Evolutionary conservation across 1,140 invertebrate species (phyloP), one percentile per base, ranked within the genome.

Genomic region (Cotesia typhae): DNA sequence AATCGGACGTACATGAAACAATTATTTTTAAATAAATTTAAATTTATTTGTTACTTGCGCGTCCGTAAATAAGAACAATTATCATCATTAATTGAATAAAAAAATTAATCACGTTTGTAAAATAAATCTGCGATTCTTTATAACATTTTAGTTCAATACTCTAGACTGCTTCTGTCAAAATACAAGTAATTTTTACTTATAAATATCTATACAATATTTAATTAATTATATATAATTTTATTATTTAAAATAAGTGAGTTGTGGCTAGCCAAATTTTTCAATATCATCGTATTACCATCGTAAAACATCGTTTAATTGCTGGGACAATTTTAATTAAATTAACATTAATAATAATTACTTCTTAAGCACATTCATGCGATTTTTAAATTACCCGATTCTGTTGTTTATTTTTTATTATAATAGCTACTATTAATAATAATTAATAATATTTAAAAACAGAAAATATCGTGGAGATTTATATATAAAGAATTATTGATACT

Each of bases 381-480:
- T 36, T 63, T 63, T 36, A 12, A 57, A n/a, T 28, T 28, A 47
- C 41, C 10, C 41, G 41, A 47, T 47, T 47, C 20, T 63, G 7
- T 63, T 63, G 20, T 65, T 38, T 65, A 35, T 65, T 65, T 63
- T 38, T 64, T 64, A 35, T 65, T 28, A 61, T 28, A 6, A 20
- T 57, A 47, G 10, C 10, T 47, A 47, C 10, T 9, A 47, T 47
- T 47, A 47, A 6, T 47, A 9, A 2, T 47, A 47, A 6, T 47
- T 47, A 47, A 6, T 47, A 10, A 57, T 65, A 64, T 71, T 71
- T 64, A 37, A 41, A 53, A 52, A 36, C n/a, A 52, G 9, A 36
- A 37, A 71, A 60, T 53, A 60, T 53, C 60, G 60, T 63, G 61
- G 61, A 71, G 51, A 64, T 71, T 71, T 10, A 64, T 71, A 60